Evolutionary conservation across 2,797 vertebrate genomes (phyloP).

Genomic region (Labeo calbasu): DNA sequence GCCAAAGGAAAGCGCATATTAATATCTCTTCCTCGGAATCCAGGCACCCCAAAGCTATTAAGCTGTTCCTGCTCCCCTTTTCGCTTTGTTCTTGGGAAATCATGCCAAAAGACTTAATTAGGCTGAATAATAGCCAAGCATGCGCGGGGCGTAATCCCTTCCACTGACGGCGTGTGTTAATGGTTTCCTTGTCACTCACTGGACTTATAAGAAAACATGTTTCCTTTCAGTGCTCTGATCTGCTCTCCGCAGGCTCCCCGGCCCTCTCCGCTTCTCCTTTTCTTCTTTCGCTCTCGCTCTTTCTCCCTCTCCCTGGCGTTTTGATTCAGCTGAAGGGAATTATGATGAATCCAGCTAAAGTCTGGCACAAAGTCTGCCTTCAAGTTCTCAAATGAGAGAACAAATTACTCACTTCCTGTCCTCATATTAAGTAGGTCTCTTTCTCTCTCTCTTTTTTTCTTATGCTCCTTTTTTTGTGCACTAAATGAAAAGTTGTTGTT

Average conservation of each 20-base stretch:
- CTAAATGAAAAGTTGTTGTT: slow-evolving; percentile 53
- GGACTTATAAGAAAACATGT: slow-evolving; percentile 75
- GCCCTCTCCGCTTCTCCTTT: slow-evolving; percentile 57
- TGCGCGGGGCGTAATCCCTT: slow-evolving; percentile 81
- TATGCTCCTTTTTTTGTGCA: slow-evolving; percentile 11
- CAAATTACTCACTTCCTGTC: slow-evolving; percentile 67
- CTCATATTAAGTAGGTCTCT: slow-evolving; percentile 60
- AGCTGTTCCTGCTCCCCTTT: slow-evolving; percentile 77
- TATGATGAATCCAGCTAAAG: slow-evolving; percentile 69
- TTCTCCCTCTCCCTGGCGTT: slow-evolving; percentile 38
- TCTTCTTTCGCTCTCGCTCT: slow-evolving; percentile 44
- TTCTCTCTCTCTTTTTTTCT: not conserved
- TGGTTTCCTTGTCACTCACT: slow-evolving; percentile 84
- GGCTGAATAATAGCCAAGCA: slow-evolving; percentile 82
- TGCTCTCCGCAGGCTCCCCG: slow-evolving; percentile 61
- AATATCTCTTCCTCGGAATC: slow-evolving; percentile 64
- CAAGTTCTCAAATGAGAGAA: slow-evolving; percentile 58
- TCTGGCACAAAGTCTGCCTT: slow-evolving; percentile 61
- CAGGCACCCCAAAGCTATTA: slow-evolving; percentile 70
- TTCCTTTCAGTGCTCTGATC: slow-evolving; percentile 65
- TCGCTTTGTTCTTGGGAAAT: slow-evolving; percentile 79
- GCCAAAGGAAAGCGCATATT: slow-evolving; percentile 62
- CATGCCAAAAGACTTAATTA: slow-evolving; percentile 83
- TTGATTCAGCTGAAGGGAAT: slow-evolving; percentile 66
- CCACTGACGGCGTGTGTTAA: slow-evolving; percentile 75